Conservation (phyloP, 2,113 vertebrate species). For the Dissostichus mawsoni region DNA sequence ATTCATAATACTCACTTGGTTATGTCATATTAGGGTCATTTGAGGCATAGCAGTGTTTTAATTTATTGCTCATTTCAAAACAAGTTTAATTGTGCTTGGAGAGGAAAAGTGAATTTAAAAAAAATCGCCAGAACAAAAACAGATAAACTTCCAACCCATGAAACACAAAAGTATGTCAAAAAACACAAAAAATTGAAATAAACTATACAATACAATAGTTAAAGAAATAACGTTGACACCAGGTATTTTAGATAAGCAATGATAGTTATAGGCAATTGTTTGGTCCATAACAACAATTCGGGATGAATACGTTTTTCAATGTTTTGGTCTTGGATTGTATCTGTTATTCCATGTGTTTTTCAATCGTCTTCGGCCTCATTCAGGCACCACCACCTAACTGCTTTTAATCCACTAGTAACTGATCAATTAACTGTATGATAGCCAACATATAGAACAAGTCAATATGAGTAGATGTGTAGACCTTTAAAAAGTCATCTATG, state of each 20-base stretch:
- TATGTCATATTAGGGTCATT: conserved; percentile 48
- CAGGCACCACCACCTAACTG: not conserved
- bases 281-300: not conserved
- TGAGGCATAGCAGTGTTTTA: conserved; percentile 11
- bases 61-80: conserved; percentile 11
- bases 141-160: not conserved
- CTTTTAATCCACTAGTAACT: not conserved
- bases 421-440: not conserved
- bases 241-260: not conserved
- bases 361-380: not conserved
- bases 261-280: not conserved
- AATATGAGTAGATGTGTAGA: not conserved
- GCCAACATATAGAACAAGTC: no score
- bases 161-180: not conserved
- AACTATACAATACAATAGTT: not conserved
- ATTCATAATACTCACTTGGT: conserved; percentile 64
- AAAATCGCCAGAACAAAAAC: not conserved
- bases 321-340: no score
- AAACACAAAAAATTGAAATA: not conserved
- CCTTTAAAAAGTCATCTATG: not conserved
- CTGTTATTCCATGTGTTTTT: no score
- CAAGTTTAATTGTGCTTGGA: conserved; percentile 3
- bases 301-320: no score
- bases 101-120: not conserved
- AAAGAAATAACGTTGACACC: not conserved